Conservation (phyloP, 2,888 invertebrate genomes). For the Drosophila nr. perissopoda region DNA sequence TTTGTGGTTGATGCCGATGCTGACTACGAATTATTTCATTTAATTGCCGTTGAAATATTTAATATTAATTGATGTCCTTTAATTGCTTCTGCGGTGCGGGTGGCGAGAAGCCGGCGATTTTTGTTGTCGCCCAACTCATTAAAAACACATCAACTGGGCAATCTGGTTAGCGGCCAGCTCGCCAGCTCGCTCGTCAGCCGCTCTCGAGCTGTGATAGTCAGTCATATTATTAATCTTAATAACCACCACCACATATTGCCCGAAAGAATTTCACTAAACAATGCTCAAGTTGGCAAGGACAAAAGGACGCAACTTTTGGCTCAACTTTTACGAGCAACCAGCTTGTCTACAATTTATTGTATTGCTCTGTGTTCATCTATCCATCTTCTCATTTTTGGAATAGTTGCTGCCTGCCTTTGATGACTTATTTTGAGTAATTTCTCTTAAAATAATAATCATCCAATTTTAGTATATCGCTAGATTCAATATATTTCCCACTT, state of each 20-base stretch:
- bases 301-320: conserved; percentile 34
- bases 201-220: conserved; percentile 11
- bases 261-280: conserved; percentile 62
- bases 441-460: background rate
- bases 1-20: conserved; percentile 52
- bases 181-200: conserved; percentile 1
- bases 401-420: conserved; percentile 5
- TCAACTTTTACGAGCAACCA: conserved; percentile 9
- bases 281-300: conserved; percentile 47
- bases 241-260: conserved; percentile 64
- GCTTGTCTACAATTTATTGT: conserved; percentile 41
- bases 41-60: conserved; percentile 79
- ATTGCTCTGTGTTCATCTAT: conserved; percentile 14
- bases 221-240: conserved; percentile 76
- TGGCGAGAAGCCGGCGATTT: conserved; percentile 4
- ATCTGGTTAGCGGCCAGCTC: background rate
- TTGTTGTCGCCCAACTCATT: conserved; percentile 60
- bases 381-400: background rate
- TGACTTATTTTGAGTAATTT: conserved; percentile 6
- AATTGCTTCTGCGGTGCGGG: conserved; percentile 59
- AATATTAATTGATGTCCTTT: conserved; percentile 80
- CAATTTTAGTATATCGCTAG: background rate
- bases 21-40: conserved; percentile 68
- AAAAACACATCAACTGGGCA: conserved; percentile 72
- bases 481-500: background rate